Evolutionary conservation across 2,797 vertebrate genomes (phyloP), one percentile per base, ranked within the genome.

Genomic region (Iguana delicatissima): DNA sequence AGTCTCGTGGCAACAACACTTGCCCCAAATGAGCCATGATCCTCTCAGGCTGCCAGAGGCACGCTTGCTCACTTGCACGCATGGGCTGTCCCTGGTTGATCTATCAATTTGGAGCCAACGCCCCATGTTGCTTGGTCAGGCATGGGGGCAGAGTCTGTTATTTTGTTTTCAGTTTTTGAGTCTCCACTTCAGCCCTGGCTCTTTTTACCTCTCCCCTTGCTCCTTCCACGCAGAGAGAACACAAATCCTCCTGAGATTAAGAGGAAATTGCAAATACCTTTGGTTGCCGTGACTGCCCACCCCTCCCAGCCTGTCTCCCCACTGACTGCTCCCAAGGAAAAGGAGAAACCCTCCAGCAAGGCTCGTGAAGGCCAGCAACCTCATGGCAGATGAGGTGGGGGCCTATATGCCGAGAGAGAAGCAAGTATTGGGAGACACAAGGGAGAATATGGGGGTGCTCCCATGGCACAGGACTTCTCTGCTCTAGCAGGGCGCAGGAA

Each of bases 221-320:
- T 83, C 50, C 50, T 76, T 76, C 62, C 67, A 24, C 81, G 83
- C 88, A n/a, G 26, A 81, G 46, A 18, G 18, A 59, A 18, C 57
- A 59, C 24, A 80, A 90, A 81, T 76, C 59, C 83, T 85, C 24
- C 77, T 0, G 81, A 16, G 87, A 32, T 52, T 46, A 80, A 87
- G 81, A 93, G 95, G 95, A 95, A 96, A 96, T 94, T 95, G 89
- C 91, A 80, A 90, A 94, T 95, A 87, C 74, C 85, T 95, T 32
- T 0, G 35, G 1, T 57, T 12, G 0, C 79, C 13, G n/a, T 32
- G 55, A 20, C 6, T 0, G 13, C 1, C n/a, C 35, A 42, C 24
- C 8, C 46, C n/a, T 26, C 6, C 26, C 32, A 22, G 20, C 13
- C 18, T 29, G 59, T 46, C 55, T 74, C 52, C 52, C 29, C 32